A percentile compares a stretch with the other conserved stretches of the same genome.
These are phyloP conservation scores for Bibio marci DNA, from an alignment of 2,888 invertebrate genomes.

Conservation along the genomic window DNA sequence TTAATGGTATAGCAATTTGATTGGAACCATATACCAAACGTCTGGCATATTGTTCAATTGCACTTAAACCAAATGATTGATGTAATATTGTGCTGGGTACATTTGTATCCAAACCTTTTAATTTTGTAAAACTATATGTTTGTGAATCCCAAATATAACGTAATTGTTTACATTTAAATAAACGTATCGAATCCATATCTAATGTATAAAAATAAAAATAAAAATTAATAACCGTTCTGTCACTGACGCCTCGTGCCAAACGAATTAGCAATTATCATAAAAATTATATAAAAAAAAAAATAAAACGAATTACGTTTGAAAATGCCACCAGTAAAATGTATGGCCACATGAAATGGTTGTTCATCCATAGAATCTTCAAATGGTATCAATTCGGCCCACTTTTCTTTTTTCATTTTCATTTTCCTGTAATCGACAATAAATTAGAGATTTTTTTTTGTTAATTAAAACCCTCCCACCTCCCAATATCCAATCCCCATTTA, in stretches of 20 bases:
- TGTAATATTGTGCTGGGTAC: slow-evolving; percentile 23
- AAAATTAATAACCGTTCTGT: background rate
- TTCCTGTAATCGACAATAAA: slow-evolving; percentile 6
- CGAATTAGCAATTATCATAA: background rate
- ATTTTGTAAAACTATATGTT: slow-evolving; percentile 45
- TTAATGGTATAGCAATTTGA: slow-evolving; percentile 66
- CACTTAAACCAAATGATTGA: slow-evolving; percentile 21
- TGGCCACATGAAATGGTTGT: slow-evolving; percentile 19
- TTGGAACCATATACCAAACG: slow-evolving; percentile 68
- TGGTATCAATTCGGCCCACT: slow-evolving; percentile 10
- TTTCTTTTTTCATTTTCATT: slow-evolving; percentile 7
- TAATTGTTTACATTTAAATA: slow-evolving; percentile 71
- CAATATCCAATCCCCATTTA: background rate
- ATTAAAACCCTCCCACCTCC: too few relatives aligned
- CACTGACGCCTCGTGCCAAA: too few relatives aligned
- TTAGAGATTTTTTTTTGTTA: background rate
- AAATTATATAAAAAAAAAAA: background rate
- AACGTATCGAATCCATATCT: slow-evolving; percentile 40
- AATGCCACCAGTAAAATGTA: slow-evolving; percentile 24
- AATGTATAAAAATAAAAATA: slow-evolving; percentile 4
- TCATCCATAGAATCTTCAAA: slow-evolving; percentile 14
- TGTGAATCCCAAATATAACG: slow-evolving; percentile 63
- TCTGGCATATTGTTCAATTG: slow-evolving; percentile 28
- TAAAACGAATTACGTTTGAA: slow-evolving; percentile 23
- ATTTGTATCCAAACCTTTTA: slow-evolving; percentile 51